Evolutionary conservation across 37 sponge, comb jelly and placozoan genomes (phyloP).

Genomic region (Oopsacas minuta): DNA sequence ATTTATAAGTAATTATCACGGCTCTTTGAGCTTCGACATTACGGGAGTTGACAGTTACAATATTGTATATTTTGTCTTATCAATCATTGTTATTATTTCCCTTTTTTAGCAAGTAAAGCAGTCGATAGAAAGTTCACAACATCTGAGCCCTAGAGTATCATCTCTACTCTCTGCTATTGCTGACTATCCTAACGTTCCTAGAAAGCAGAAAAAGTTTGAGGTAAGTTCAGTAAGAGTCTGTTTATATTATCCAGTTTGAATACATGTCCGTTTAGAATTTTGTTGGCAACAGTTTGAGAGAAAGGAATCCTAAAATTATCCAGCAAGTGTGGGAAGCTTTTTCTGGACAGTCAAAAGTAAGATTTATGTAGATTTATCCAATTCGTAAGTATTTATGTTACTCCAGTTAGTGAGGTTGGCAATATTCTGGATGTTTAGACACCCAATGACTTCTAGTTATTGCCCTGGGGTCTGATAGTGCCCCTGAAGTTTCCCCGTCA

Average conservation of each 20-base stretch:
- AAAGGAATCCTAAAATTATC: constrained; percentile 40
- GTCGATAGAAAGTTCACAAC: constrained; percentile 22
- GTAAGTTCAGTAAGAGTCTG: constrained; percentile 36
- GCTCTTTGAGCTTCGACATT: too few relatives aligned
- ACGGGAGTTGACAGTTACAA: too few relatives aligned
- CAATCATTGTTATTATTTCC: background rate
- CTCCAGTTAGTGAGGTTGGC: too few relatives aligned
- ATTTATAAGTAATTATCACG: too few relatives aligned
- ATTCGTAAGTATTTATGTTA: too few relatives aligned
- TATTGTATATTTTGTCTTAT: background rate
- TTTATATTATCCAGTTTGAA: background rate
- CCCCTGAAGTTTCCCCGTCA: too few relatives aligned
- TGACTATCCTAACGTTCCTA: constrained; percentile 81
- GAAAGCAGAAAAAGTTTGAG: constrained; percentile 85
- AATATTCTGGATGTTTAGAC: too few relatives aligned
- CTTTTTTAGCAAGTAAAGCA: constrained; percentile 31
- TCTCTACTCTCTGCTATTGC: constrained; percentile 48
- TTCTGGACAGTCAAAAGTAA: constrained; percentile 18
- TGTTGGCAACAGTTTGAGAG: constrained; percentile 68
- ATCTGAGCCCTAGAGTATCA: constrained; percentile 35
- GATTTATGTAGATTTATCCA: too few relatives aligned
- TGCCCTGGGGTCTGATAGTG: too few relatives aligned
- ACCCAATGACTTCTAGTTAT: too few relatives aligned
- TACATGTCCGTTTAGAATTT: constrained; percentile 74
- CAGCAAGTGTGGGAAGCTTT: constrained; percentile 67